Evolutionary conservation across 2,888 invertebrate species (phyloP).

Genomic region (Balanococcus diminutus): DNA sequence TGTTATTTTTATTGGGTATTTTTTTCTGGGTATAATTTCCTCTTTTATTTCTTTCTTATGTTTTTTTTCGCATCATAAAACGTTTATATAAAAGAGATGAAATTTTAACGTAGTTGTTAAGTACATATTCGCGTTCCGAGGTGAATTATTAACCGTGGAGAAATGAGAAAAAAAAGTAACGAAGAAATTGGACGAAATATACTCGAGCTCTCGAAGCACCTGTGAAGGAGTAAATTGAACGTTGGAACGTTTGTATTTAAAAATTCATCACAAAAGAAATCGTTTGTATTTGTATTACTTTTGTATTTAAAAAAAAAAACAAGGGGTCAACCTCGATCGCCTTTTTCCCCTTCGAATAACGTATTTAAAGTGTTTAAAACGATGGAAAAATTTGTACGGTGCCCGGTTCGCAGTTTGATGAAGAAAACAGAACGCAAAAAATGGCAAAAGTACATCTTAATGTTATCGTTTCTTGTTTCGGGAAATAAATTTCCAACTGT

Average conservation of each 20-base stretch:
- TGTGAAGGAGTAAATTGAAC: constrained; percentile 28
- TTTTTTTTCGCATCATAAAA: not conserved
- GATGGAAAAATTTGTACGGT: not conserved
- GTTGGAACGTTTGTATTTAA: constrained; percentile 26
- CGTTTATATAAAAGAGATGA: not conserved
- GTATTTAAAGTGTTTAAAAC: constrained; percentile 15
- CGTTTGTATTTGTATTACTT: constrained; percentile 29
- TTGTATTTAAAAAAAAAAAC: not conserved
- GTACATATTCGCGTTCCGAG: constrained; percentile 12
- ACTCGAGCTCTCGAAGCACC: not conserved
- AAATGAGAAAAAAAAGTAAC: not conserved
- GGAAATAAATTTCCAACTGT: constrained; percentile 16
- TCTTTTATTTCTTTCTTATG: not conserved
- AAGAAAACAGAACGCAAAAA: not conserved
- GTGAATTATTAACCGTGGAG: constrained; percentile 31
- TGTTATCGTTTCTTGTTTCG: constrained; percentile 39
- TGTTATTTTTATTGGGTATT: not conserved
- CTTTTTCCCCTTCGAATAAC: not conserved
- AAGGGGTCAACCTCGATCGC: not conserved
- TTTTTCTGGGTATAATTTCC: not conserved
- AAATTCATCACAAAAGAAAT: constrained; percentile 24
- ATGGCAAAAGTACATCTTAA: constrained; percentile 7
- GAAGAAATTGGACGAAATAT: not conserved
- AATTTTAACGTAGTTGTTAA: constrained; percentile 24
- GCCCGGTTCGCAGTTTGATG: not conserved